Conservation (phyloP, 2,113 vertebrate genomes). For the Neotoma lepida region DNA sequence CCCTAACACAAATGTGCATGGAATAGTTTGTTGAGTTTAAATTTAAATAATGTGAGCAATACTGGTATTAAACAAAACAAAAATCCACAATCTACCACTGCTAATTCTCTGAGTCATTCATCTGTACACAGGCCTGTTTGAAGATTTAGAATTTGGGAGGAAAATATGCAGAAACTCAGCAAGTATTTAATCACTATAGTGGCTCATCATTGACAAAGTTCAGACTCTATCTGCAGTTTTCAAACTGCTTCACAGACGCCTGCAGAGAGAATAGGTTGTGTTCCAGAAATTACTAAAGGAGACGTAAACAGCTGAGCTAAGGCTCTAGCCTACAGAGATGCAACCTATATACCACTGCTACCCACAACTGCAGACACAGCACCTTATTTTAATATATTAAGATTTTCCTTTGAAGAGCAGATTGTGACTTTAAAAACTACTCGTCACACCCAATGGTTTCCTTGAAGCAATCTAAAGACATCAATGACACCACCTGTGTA, state of each 20-base stretch:
- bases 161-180: not conserved
- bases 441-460: conserved; percentile 17
- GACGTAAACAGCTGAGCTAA: not conserved
- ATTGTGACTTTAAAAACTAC: not conserved
- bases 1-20: not conserved
- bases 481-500: not conserved
- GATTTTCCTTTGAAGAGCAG: not conserved
- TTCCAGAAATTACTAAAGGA: conserved; percentile 2
- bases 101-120: conserved; percentile 12
- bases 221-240: not conserved
- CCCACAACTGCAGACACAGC: not conserved
- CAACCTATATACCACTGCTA: not conserved
- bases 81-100: not conserved
- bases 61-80: conserved; percentile 27
- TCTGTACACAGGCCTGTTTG: not conserved
- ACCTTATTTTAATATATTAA: not conserved
- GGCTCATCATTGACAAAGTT: not conserved
- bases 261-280: not conserved
- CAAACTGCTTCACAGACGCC: not conserved
- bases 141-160: not conserved
- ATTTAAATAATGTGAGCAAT: conserved; percentile 50
- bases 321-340: not conserved
- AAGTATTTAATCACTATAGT: conserved; percentile 18
- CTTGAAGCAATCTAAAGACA: conserved; percentile 46
- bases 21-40: not conserved